These are phyloP conservation scores for Belgica antarctica DNA, from an alignment of 2,888 invertebrate genomes.

Conservation along the genomic window DNA sequence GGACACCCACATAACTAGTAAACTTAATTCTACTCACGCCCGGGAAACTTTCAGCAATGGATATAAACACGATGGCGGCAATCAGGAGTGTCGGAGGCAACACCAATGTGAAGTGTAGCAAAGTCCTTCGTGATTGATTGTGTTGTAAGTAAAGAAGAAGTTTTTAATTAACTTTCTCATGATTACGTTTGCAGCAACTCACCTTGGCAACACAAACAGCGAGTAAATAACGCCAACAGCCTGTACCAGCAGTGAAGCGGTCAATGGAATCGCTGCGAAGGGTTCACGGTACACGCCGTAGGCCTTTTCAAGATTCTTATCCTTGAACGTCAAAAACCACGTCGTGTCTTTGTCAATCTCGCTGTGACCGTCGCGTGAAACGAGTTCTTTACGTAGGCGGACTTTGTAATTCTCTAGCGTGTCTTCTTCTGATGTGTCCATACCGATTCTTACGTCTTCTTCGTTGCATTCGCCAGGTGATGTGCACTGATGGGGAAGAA, in stretches of 20 bases:
- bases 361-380: constrained; percentile 77
- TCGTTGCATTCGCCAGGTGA: constrained; percentile 52
- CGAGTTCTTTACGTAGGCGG: constrained; percentile 76
- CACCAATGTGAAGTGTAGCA: constrained; percentile 51
- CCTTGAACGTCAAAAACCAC: constrained; percentile 65
- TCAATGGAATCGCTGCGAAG: constrained; percentile 63
- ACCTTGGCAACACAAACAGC: constrained; percentile 60
- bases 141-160: too few species aligned
- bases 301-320: constrained; percentile 64
- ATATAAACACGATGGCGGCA: constrained; percentile 52
- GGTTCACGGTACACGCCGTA: constrained; percentile 67
- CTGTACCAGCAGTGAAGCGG: constrained; percentile 65
- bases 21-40: constrained; percentile 46
- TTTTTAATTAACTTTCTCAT: constrained; percentile 19
- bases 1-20: constrained; percentile 36
- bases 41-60: constrained; percentile 54
- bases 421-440: constrained; percentile 61
- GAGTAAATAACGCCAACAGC: constrained; percentile 59
- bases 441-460: constrained; percentile 57
- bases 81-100: constrained; percentile 52
- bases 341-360: constrained; percentile 68
- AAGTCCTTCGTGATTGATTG: constrained; percentile 50
- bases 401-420: constrained; percentile 79
- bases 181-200: constrained; percentile 44
- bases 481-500: constrained; percentile 46